Conservation (phyloP, 2,113 vertebrate genomes). For the Camelus dromedarius region DNA sequence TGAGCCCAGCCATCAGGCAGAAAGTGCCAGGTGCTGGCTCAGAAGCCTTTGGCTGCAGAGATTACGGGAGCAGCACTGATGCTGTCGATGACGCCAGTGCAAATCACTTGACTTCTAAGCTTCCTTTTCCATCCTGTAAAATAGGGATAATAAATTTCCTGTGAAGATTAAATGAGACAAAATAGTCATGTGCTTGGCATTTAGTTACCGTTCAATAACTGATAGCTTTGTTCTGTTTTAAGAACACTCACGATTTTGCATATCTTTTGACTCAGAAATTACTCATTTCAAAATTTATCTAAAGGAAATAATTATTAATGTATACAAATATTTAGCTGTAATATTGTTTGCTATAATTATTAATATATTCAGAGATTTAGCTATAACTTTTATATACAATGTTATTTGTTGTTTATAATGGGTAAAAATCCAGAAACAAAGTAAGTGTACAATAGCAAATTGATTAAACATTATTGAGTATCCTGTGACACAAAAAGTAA, state of each 20-base stretch:
- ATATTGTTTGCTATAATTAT: not conserved
- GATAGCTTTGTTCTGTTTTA: not conserved
- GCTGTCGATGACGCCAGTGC: accelerated
- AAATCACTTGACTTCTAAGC: not conserved
- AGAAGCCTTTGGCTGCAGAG: not conserved
- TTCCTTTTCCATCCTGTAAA: not conserved
- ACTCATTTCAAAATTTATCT: not conserved
- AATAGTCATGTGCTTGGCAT: not conserved
- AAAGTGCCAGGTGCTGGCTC: not conserved
- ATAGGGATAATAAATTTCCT: not conserved
- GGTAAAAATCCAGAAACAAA: slow-evolving; percentile 51
- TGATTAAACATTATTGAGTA: slow-evolving; percentile 17
- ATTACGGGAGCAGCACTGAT: not conserved
- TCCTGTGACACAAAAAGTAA: not conserved
- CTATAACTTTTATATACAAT: not conserved
- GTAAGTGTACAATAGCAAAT: not conserved
- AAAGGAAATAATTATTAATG: not conserved
- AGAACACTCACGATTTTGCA: not conserved
- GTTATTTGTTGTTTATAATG: slow-evolving; percentile 29
- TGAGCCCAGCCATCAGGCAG: not conserved
- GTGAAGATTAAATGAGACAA: not conserved
- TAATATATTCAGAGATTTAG: not conserved
- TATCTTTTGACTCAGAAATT: not conserved
- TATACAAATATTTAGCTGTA: not conserved
- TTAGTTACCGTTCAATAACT: not conserved